Conservation (phyloP, 2,113 vertebrate genomes). For the Pseudolaguvia tuberculata region DNA sequence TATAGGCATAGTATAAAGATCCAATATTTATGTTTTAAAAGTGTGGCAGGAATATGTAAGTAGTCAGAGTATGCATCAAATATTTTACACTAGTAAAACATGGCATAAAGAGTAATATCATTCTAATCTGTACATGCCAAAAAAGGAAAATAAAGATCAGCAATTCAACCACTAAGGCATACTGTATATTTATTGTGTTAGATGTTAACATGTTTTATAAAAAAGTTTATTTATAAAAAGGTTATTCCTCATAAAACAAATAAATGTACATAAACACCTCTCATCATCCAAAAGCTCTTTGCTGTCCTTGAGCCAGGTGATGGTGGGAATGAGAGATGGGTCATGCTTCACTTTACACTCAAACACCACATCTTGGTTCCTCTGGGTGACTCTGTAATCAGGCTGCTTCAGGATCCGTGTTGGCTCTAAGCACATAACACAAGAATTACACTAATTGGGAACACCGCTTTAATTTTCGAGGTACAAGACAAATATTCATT, state of each 20-base stretch:
- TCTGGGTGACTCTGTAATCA: slow-evolving; percentile 80
- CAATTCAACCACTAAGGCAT: background rate
- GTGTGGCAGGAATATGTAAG: background rate
- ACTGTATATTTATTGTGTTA: too few species aligned
- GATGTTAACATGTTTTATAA: too few species aligned
- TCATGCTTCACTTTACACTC: slow-evolving; percentile 91
- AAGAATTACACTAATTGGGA: background rate
- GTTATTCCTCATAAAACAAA: background rate
- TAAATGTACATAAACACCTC: slow-evolving; percentile 66
- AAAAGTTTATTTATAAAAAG: too few species aligned
- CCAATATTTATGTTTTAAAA: background rate
- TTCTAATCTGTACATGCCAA: background rate
- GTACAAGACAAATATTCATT: too few species aligned
- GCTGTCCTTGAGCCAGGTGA: slow-evolving; percentile 84
- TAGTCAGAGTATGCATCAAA: too few species aligned
- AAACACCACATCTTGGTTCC: slow-evolving; percentile 77
- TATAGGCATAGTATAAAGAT: background rate
- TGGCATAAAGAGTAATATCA: background rate
- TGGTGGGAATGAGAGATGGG: slow-evolving; percentile 71
- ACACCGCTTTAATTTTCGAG: background rate
- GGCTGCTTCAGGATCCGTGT: slow-evolving; percentile 89
- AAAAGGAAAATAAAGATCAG: background rate
- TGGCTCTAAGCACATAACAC: slow-evolving; percentile 71
- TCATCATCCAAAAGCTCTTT: slow-evolving; percentile 80
- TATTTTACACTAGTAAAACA: background rate